Evolutionary conservation across 2,888 invertebrate species (phyloP).

Genomic region (Patella depressa): DNA sequence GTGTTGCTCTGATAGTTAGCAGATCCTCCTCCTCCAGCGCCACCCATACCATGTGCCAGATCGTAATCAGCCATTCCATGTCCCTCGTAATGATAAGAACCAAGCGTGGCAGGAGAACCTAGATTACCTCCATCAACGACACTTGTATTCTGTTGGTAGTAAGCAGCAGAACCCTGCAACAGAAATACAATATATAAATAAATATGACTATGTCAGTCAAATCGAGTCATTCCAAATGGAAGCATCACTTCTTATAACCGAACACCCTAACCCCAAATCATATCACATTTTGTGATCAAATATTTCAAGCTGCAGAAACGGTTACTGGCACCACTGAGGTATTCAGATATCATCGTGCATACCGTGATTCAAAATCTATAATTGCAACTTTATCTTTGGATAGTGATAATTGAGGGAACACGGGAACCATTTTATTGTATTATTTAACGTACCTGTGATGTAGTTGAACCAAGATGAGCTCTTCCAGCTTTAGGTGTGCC

Average conservation of each 20-base stretch:
- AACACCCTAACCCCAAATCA: too few relatives aligned
- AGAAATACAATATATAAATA: neutral
- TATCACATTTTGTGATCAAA: too few relatives aligned
- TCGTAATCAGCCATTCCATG: conserved; percentile 39
- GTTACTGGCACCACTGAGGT: too few relatives aligned
- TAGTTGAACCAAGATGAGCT: conserved; percentile 47
- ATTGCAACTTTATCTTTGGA: conserved; percentile 15
- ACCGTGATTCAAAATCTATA: too few relatives aligned
- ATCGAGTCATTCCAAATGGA: too few relatives aligned
- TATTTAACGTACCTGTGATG: conserved; percentile 32
- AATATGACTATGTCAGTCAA: too few relatives aligned
- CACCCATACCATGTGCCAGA: conserved; percentile 33
- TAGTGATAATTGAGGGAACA: conserved; percentile 23
- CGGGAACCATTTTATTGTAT: conserved; percentile 12
- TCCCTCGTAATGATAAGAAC: conserved; percentile 38
- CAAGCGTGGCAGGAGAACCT: conserved; percentile 24
- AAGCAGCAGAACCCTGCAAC: conserved; percentile 37
- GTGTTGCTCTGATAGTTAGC: conserved; percentile 9
- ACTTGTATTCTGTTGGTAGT: conserved; percentile 49
- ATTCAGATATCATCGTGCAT: too few relatives aligned
- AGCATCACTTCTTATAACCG: too few relatives aligned
- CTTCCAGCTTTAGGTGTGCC: conserved; percentile 57
- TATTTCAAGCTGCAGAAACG: too few relatives aligned
- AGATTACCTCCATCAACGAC: conserved; percentile 27
- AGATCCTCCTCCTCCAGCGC: conserved; percentile 28